Base-by-base conservation (phyloP, 2,113 vertebrate genomes). In the Pseudorectes ferrugineus region DNA sequence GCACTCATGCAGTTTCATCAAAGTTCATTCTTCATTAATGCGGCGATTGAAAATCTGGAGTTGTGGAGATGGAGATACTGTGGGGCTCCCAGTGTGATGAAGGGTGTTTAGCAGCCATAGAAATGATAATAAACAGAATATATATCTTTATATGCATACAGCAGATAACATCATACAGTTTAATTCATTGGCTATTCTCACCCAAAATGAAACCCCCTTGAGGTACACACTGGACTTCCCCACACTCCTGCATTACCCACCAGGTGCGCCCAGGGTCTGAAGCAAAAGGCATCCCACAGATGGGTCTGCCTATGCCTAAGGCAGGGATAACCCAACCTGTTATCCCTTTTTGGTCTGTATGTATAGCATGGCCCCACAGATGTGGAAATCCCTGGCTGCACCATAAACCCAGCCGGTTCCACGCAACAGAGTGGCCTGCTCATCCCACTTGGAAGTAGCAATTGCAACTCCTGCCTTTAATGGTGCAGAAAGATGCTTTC, bases 41-140 rank as follows among this genome's bases (percentile, higher is more conserved):
- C 0, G 0, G 10, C 0, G 0, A 15, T 16, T 12, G 12, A 68
- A 76, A 76, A 26, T n/a, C 12, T 84, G 23, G 26, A 38, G 18
- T 26, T 59, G 36, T 26, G 22, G 52, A 67, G 18, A 36, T 51
- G 38, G 22, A 28, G 22, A 28, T 33, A 12, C 5, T 59, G 28
- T 73, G 48, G 46, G 14, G 40, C 24, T 23, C 14, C 4, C 3
- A 2, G 25, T 46, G 19, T 29, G 28, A 29, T 15, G 40, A 55
- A 54, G 22, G 23, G 28, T 38, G 23, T n/a, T 22, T 13, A 51
- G 31, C 71, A 51, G 52, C 43, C 45, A 43, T 2, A 43, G 52
- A 43, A 36, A 38, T 59, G 0, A 38, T 38, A 28, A 54, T 38
- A 33, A 28, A 38, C 2, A 18, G 18, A 22, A 33, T 17, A 2